These are phyloP conservation scores for Drosophila nigrodunni DNA, from an alignment of 1,140 invertebrate genomes.

Conservation along the genomic window DNA sequence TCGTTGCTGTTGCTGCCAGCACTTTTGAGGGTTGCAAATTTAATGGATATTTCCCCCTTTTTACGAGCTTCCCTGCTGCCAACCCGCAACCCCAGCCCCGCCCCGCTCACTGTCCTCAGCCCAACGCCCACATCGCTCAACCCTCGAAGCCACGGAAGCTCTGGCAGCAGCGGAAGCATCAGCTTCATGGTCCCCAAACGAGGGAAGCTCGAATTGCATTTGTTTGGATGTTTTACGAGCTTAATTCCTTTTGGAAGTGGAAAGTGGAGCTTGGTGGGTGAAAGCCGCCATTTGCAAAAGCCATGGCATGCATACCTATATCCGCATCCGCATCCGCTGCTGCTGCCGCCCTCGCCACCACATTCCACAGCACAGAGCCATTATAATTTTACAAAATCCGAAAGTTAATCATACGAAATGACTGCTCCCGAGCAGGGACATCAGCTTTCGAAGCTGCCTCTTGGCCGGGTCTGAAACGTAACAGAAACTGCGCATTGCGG, in stretches of 20 bases:
- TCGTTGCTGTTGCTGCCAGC: conserved; percentile 21
- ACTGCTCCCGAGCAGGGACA: conserved; percentile 23
- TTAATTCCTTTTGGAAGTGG: conserved; percentile 65
- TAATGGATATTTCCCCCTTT: conserved; percentile 56
- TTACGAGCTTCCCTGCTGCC: conserved; percentile 62
- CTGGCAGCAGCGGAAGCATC: conserved; percentile 46
- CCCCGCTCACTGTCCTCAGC: too few relatives aligned
- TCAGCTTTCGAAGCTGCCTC: conserved; percentile 4
- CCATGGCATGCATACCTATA: conserved; percentile 16
- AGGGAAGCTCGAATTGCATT: conserved; percentile 50
- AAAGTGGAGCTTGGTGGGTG: conserved; percentile 54
- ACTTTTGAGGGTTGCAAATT: conserved; percentile 67
- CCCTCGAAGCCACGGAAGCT: conserved; percentile 51
- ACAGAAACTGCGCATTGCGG: conserved; percentile 60
- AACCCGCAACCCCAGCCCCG: not conserved
- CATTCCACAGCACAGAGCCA: conserved; percentile 42
- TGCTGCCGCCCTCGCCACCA: not conserved
- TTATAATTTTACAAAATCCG: conserved; percentile 80
- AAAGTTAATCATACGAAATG: conserved; percentile 79
- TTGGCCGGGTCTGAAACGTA: not conserved
- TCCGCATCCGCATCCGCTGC: conserved; percentile 16
- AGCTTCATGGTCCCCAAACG: conserved; percentile 56
- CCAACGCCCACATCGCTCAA: not conserved
- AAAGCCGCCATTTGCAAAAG: conserved; percentile 65
- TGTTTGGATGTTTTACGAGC: conserved; percentile 69